A percentile compares a stretch with the other conserved stretches of the same genome.
Evolutionary conservation across 2,888 invertebrate genomes (phyloP).

Genomic region (Erannis defoliaria): DNA sequence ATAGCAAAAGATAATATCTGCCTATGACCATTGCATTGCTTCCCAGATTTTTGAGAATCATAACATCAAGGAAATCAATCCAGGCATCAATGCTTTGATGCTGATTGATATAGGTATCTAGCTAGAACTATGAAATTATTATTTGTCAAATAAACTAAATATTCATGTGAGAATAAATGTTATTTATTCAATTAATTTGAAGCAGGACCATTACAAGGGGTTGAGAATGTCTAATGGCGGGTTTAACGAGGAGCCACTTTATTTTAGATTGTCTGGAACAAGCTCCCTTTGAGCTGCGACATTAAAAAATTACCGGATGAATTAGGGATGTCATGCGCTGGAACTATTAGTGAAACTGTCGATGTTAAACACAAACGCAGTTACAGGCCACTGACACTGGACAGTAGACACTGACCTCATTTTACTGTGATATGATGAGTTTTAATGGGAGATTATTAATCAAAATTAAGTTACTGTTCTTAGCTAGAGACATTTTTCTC

Average conservation of each 20-base stretch:
- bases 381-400: neutral
- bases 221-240: conserved; percentile 66
- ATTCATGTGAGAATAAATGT: neutral
- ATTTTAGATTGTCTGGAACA: conserved; percentile 66
- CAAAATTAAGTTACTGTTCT: neutral
- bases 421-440: neutral
- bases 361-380: conserved; percentile 8
- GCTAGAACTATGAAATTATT: too few species aligned
- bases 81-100: too few species aligned
- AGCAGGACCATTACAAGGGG: conserved; percentile 55
- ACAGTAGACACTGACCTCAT: neutral
- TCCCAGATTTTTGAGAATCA: too few species aligned
- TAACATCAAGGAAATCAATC: too few species aligned
- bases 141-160: neutral
- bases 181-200: conserved; percentile 52
- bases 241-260: conserved; percentile 71
- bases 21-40: too few species aligned
- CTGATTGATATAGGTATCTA: too few species aligned
- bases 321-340: conserved; percentile 47
- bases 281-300: conserved; percentile 32
- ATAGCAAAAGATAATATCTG: too few species aligned
- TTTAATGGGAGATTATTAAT: too few species aligned
- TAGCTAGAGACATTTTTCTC: neutral
- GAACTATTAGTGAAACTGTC: conserved; percentile 37
- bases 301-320: conserved; percentile 48